Base-by-base conservation (phyloP, 2,797 vertebrate genomes). In the Hoplostethus mediterraneus region DNA sequence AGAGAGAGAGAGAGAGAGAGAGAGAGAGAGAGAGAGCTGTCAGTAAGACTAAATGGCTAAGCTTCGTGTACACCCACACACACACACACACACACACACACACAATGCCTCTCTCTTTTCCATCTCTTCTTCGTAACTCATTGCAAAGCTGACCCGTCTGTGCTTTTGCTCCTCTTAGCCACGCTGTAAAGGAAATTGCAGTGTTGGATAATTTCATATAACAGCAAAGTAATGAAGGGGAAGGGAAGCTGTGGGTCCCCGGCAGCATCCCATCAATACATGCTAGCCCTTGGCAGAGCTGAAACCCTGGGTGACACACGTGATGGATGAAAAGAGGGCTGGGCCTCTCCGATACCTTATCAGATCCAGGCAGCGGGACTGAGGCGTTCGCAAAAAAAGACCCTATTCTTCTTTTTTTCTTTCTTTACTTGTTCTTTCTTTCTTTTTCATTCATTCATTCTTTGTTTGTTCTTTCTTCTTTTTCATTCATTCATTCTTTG, bases 171-270 rank as follows among this genome's bases (percentile, higher is more conserved):
- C 63, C 77, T 69, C 54, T 31, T 30, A 72, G 76, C 56, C 30
- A 17, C 21, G 54, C 63, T 54, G 74, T 55, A 80, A 80, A 82
- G 77, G 73, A 85, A 83, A 87, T 52, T 83, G 75, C 63, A 62
- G 57, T 42, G 54, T 71, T 63, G 66, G 73, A 75, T 90, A 64
- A 87, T 87, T 87, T 88, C 55, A 75, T 71, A 79, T 58, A 81
- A 73, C 58, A 64, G 63, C 62, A 28, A 13, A 67, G 58, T 67
- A 67, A 75, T 69, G 63, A 74, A 47, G 28, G 61, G 51, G 52
- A 57, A 45, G 66, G 59, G 64, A 58, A 45, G 70, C 6, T 73
- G 59, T 33, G 73, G n/a, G 63, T 49, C 48, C 25, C 52, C 52
- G 68, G 58, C 36, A 45, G 21, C 21, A 21, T 16, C 0, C 28